Percentiles rank a stretch among this genome's conserved stretches.
These are phyloP conservation scores for Hypsibius dujardini DNA, from an alignment of 1,140 invertebrate species.

Conservation along the genomic window DNA sequence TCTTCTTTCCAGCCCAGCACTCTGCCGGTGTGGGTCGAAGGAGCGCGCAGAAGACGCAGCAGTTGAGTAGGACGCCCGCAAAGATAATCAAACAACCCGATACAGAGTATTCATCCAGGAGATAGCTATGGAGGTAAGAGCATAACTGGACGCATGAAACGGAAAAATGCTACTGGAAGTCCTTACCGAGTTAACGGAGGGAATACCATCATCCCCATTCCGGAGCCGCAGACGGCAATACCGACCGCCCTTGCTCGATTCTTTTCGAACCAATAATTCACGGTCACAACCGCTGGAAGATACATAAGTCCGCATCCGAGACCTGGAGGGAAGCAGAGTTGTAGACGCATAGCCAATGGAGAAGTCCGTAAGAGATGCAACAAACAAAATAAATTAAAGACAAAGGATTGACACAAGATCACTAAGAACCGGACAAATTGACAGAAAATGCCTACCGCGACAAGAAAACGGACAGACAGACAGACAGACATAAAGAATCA, in stretches of 20 bases:
- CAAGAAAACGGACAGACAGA: no score
- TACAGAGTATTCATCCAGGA: slow-evolving; percentile 42
- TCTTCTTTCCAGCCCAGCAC: neutral
- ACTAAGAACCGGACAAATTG: no score
- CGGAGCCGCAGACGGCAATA: slow-evolving; percentile 83
- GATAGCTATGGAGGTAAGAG: no score
- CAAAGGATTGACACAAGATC: no score
- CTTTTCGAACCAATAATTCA: slow-evolving; percentile 82
- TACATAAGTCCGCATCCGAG: slow-evolving; percentile 84
- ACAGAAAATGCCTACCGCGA: no score
- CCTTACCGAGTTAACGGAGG: slow-evolving; percentile 54
- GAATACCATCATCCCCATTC: slow-evolving; percentile 62
- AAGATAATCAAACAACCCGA: neutral
- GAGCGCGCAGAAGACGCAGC: slow-evolving; percentile 16
- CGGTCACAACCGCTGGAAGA: slow-evolving; percentile 77
- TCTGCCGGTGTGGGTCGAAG: slow-evolving; percentile 8
- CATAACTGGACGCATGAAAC: no score
- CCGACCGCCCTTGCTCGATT: slow-evolving; percentile 72
- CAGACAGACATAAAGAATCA: no score
- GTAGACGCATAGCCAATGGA: neutral
- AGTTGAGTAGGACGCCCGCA: slow-evolving; percentile 15
- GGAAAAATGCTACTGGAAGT: no score
- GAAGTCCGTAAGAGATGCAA: no score
- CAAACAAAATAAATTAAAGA: no score
- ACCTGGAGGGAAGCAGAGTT: slow-evolving; percentile 39